Evolutionary conservation across 2,888 invertebrate species (phyloP).

Genomic region (Digitonthophagus gazella): DNA sequence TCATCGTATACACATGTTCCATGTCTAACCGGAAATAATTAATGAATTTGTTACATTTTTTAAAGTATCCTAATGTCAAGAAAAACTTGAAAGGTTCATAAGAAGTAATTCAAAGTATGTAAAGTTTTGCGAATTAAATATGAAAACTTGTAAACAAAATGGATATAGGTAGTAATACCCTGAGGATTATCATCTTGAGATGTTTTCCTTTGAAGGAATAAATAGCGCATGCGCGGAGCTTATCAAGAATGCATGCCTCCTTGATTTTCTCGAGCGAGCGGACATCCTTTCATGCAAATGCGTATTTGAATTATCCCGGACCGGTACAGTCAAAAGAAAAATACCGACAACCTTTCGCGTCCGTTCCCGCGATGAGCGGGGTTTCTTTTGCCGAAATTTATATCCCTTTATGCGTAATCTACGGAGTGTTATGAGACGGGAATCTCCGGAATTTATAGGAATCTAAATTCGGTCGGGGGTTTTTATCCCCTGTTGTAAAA

Average conservation of each 20-base stretch:
- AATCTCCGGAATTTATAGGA: background rate
- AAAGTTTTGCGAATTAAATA: too few relatives aligned
- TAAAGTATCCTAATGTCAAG: too few relatives aligned
- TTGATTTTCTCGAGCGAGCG: constrained; percentile 23
- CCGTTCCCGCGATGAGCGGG: background rate
- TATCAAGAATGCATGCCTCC: constrained; percentile 27
- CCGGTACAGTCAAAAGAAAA: background rate
- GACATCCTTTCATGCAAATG: constrained; percentile 6
- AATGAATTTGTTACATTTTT: too few relatives aligned
- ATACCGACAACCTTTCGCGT: background rate
- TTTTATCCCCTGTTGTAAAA: background rate
- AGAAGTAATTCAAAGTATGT: too few relatives aligned
- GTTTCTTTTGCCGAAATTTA: background rate
- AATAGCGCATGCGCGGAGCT: background rate
- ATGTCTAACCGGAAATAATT: too few relatives aligned
- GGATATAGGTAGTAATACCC: too few relatives aligned
- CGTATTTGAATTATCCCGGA: background rate
- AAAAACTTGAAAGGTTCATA: too few relatives aligned
- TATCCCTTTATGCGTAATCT: background rate
- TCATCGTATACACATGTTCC: too few relatives aligned
- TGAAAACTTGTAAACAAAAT: too few relatives aligned
- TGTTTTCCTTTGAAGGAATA: background rate
- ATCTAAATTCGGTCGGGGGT: background rate
- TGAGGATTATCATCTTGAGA: background rate
- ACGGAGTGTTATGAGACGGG: background rate